Conservation (phyloP, 2,797 vertebrate species). For the Acanthurus leucopareius region DNA sequence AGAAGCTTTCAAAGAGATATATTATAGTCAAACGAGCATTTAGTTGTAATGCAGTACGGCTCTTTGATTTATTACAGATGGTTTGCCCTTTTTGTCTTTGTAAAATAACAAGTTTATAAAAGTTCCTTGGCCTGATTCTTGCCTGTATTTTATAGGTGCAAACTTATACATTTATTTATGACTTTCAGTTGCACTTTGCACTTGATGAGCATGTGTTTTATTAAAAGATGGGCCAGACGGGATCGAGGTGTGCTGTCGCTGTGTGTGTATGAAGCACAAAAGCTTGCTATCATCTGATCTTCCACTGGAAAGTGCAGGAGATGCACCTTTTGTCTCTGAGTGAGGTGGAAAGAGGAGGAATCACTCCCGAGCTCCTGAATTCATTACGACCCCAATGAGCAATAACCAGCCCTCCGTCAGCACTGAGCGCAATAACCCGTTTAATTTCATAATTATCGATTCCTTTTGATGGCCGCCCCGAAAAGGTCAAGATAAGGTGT, state of each 20-base stretch:
- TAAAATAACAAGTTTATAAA: not conserved
- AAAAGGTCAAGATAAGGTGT: constrained; percentile 59
- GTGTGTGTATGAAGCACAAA: constrained; percentile 1
- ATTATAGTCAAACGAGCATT: not conserved
- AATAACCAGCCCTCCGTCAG: constrained; percentile 75
- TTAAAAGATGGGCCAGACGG: not conserved
- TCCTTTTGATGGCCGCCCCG: constrained; percentile 36
- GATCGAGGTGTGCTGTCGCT: not conserved
- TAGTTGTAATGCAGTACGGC: not conserved
- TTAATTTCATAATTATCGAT: constrained; percentile 78
- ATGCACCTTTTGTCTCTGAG: constrained; percentile 2
- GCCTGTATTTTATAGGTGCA: not conserved
- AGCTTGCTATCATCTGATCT: constrained; percentile 8
- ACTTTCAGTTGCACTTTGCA: not conserved
- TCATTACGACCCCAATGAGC: constrained; percentile 73
- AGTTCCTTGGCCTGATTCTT: not conserved
- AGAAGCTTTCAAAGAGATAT: not conserved
- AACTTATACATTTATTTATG: constrained; percentile 1
- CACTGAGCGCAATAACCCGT: constrained; percentile 57
- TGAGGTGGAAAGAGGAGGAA: constrained; percentile 20
- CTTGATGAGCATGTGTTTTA: not conserved
- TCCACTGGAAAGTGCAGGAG: not conserved
- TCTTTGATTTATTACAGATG: not conserved
- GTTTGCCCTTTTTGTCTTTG: not conserved
- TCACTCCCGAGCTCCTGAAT: constrained; percentile 70